Percentiles rank a stretch among this genome's conserved stretches.
Evolutionary conservation across 2,797 vertebrate species (phyloP).

Genomic region (Chromobotia macracanthus): DNA sequence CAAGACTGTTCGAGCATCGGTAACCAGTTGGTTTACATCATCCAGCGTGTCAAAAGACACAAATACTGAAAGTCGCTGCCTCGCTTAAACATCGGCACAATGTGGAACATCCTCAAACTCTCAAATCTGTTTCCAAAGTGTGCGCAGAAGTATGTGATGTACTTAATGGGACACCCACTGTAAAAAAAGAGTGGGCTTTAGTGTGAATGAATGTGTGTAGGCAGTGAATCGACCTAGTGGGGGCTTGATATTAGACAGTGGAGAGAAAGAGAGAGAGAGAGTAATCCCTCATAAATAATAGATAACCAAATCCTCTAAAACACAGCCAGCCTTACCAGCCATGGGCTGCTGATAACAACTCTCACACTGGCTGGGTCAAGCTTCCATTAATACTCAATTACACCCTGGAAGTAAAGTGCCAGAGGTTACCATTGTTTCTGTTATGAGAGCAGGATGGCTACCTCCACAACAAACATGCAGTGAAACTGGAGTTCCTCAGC

Average conservation of each 20-base stretch:
- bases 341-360: slow-evolving; percentile 72
- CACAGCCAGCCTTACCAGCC: slow-evolving; percentile 70
- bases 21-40: slow-evolving; percentile 67
- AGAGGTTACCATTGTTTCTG: slow-evolving; percentile 41
- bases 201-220: slow-evolving; percentile 41
- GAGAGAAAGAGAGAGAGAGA: slow-evolving; percentile 63
- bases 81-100: not conserved
- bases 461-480: slow-evolving; percentile 24
- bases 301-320: slow-evolving; percentile 80
- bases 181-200: slow-evolving; percentile 46
- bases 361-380: slow-evolving; percentile 65
- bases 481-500: not conserved
- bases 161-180: slow-evolving; percentile 42
- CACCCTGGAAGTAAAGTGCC: slow-evolving; percentile 49
- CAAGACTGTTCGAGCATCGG: slow-evolving; percentile 71
- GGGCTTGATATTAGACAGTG: slow-evolving; percentile 42
- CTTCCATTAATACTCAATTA: slow-evolving; percentile 76
- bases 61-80: slow-evolving; percentile 25
- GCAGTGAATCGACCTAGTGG: slow-evolving; percentile 38
- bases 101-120: slow-evolving; percentile 27
- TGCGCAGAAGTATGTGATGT: slow-evolving; percentile 28
- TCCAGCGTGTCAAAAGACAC: slow-evolving; percentile 48
- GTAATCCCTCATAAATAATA: slow-evolving; percentile 84
- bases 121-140: slow-evolving; percentile 35
- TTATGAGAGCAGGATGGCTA: slow-evolving; percentile 36